Evolutionary conservation across 2,888 invertebrate species (phyloP), one percentile per base, ranked within the genome.

Genomic region (Eueremaeus valkanovi): DNA sequence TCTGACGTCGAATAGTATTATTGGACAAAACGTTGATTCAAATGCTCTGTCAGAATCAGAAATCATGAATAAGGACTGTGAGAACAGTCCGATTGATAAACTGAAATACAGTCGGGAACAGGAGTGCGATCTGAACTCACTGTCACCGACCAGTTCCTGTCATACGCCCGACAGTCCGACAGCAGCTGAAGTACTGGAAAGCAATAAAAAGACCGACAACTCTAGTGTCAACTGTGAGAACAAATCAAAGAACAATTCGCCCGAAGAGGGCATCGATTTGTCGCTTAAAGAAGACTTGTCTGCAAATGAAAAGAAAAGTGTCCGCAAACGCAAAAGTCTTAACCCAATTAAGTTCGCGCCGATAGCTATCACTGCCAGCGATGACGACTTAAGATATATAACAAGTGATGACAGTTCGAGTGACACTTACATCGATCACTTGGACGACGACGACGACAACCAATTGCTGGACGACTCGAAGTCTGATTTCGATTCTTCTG

Each of bases 311-410:
- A n/a, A n/a, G n/a, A 87, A 89, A n/a, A 89, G 87, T 81, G 90
- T 90, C 81, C 86, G 93, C 75, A 95, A 95, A 84, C 87, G 94
- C 36, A 95, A 95, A 85, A 93, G 90, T 80, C 89, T 92, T 80
- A 93, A 94, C 83, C 94, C 94, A 0, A 92, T 90, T 0, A 88
- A 91, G 78, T 89, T 92, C 82, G 89, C 91, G n/a, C 76, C 75
- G 36, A 73, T 76, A 1, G 80, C 79, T 49, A 76, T 77, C 3
- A 55, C 24, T 21, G 77, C 74, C 11, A 81, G 82, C 77, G 82
- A 82, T 36, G 85, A 85, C 72, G 87, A 87, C 63, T 75, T 81
- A 40, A 79, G 78, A 45, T 79, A 79, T 75, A 42, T 3, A 2
- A 86, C 87, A 51, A 80, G 81, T 63, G 88, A 87, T 18, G 88